These are phyloP conservation scores for Elephantulus edwardii DNA, from an alignment of 2,113 vertebrate species.

Conservation along the genomic window DNA sequence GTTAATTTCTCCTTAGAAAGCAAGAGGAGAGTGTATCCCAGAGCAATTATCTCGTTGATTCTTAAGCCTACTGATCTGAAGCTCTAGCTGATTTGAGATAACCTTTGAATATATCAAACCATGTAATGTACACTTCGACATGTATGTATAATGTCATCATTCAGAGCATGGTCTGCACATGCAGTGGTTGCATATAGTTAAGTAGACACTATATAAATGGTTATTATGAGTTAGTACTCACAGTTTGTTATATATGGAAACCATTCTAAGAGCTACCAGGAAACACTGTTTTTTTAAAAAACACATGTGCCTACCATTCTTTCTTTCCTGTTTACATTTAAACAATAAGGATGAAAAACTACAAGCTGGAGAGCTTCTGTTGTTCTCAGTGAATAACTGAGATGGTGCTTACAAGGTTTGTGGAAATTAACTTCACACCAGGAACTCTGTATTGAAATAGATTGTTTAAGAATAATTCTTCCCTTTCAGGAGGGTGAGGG, in stretches of 20 bases:
- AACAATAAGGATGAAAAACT: conserved; percentile 59
- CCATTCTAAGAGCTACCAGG: conserved; percentile 40
- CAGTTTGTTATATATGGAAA: not conserved
- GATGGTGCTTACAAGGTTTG: conserved; percentile 71
- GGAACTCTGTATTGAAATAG: conserved; percentile 79
- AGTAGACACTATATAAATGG: conserved; percentile 53
- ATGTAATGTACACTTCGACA: not conserved
- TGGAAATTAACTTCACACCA: conserved; percentile 77
- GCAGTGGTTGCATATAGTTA: not conserved
- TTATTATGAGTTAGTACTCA: conserved; percentile 48
- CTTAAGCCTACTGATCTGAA: conserved; percentile 31
- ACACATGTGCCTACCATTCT: conserved; percentile 39
- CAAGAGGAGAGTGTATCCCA: conserved; percentile 31
- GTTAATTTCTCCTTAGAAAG: not conserved
- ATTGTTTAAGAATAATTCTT: conserved; percentile 82
- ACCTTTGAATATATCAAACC: not conserved
- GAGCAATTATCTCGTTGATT: not conserved
- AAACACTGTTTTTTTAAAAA: conserved; percentile 43
- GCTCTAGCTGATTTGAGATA: not conserved
- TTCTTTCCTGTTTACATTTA: conserved; percentile 64
- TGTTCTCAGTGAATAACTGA: conserved; percentile 69
- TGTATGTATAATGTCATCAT: not conserved
- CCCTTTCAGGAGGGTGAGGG: conserved; percentile 81
- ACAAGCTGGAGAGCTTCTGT: conserved; percentile 62
- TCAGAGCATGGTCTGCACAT: not conserved